A percentile compares a stretch with the other conserved stretches of the same genome.
Evolutionary conservation across 2,888 invertebrate genomes (phyloP).

Genomic region (Tryphoninae sp.): DNA sequence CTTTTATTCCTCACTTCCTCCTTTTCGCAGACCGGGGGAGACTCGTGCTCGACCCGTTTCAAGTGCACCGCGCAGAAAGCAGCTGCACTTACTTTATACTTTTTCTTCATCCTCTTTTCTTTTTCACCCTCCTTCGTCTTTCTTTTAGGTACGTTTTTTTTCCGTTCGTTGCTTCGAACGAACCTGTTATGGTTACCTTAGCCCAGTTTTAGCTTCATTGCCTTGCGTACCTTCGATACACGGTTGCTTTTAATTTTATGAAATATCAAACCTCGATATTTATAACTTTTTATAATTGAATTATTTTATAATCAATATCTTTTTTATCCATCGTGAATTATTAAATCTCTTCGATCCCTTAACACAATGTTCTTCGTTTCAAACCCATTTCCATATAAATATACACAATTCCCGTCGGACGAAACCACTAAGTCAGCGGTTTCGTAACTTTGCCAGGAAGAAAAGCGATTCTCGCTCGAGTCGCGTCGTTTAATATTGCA

Average conservation of each 20-base stretch:
- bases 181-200: slow-evolving; percentile 45
- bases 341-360: not conserved
- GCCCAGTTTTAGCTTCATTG: slow-evolving; percentile 40
- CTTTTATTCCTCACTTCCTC: slow-evolving; percentile 53
- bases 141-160: not conserved
- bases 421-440: not conserved
- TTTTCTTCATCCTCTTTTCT: slow-evolving; percentile 6
- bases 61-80: slow-evolving; percentile 44
- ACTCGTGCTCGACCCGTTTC: slow-evolving; percentile 51
- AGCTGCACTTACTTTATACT: slow-evolving; percentile 41
- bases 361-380: slow-evolving; percentile 5
- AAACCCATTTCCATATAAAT: not conserved
- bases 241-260: slow-evolving; percentile 11
- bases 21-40: slow-evolving; percentile 32
- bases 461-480: not conserved
- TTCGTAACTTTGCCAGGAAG: slow-evolving; percentile 17
- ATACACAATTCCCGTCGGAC: not conserved
- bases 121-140: not conserved
- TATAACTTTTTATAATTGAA: no score
- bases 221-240: not conserved
- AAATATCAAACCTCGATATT: not conserved
- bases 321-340: not conserved
- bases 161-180: not conserved
- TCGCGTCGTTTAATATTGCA: slow-evolving; percentile 52
- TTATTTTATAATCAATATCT: not conserved